Conservation (phyloP, 2,888 invertebrate genomes). For the Eulithis prunata region DNA sequence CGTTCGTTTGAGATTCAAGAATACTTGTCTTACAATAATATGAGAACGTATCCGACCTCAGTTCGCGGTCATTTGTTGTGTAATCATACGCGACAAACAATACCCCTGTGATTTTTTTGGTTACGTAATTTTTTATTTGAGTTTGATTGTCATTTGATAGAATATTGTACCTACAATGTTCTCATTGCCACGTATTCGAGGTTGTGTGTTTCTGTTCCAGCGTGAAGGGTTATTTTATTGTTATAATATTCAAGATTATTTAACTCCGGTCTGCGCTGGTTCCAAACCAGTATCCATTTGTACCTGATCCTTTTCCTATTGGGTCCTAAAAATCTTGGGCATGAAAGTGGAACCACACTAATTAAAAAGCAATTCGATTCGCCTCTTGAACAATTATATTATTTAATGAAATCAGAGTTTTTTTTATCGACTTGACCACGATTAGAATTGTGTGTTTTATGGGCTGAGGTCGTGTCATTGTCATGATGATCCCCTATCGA, state of each 20-base stretch:
- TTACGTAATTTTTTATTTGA: constrained; percentile 54
- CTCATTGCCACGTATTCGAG: constrained; percentile 28
- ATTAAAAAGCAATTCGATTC: constrained; percentile 36
- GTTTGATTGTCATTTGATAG: constrained; percentile 56
- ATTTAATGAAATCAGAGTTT: constrained; percentile 27
- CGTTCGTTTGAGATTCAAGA: constrained; percentile 76
- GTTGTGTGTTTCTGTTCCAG: constrained; percentile 12
- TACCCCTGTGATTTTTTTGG: constrained; percentile 62
- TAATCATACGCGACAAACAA: constrained; percentile 76
- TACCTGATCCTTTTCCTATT: background rate
- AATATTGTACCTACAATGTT: constrained; percentile 34
- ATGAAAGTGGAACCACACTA: constrained; percentile 28
- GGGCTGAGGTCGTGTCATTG: constrained; percentile 63
- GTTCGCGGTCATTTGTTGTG: constrained; percentile 80
- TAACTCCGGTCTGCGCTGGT: constrained; percentile 1
- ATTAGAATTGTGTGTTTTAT: constrained; percentile 36
- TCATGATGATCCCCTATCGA: constrained; percentile 57
- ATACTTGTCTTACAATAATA: constrained; percentile 76
- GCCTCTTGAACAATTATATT: too few species aligned
- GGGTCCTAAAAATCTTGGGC: constrained; percentile 21
- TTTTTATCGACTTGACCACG: constrained; percentile 19
- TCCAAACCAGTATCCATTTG: constrained; percentile 13
- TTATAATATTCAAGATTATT: constrained; percentile 1
- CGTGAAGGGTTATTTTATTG: constrained; percentile 17
- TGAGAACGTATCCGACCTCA: constrained; percentile 81